Evolutionary conservation across 2,888 invertebrate species (phyloP).

Genomic region (Cosmia trapezina): DNA sequence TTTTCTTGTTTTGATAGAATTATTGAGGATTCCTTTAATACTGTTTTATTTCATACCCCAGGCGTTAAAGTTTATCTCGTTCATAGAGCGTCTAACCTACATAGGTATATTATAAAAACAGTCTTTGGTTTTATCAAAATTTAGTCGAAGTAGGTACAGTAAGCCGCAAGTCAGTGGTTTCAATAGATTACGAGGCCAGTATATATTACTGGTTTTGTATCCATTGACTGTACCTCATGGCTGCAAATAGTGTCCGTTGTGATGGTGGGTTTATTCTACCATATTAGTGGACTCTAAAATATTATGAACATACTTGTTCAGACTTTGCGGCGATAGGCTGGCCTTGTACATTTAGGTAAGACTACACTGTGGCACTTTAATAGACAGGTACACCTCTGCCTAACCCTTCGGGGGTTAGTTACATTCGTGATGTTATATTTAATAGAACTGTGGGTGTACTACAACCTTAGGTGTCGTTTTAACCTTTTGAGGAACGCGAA

Average conservation of each 20-base stretch:
- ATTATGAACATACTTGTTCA: background rate
- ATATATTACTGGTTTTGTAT: background rate
- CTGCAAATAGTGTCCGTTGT: background rate
- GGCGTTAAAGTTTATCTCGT: constrained; percentile 22
- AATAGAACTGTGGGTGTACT: constrained; percentile 4
- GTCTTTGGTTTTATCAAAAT: background rate
- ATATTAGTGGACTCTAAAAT: background rate
- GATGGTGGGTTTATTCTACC: too few relatives aligned
- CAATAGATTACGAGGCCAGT: background rate
- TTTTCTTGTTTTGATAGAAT: constrained; percentile 86
- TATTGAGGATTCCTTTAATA: constrained; percentile 83
- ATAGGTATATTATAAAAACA: background rate
- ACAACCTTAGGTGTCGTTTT: background rate
- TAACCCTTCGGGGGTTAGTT: too few relatives aligned
- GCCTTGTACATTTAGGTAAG: background rate
- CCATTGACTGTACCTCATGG: background rate
- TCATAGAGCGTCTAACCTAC: background rate
- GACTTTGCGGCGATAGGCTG: background rate
- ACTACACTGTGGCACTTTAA: background rate
- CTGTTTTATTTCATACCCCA: constrained; percentile 66
- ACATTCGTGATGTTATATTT: background rate
- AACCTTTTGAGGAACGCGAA: constrained; percentile 1
- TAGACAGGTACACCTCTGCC: too few relatives aligned
- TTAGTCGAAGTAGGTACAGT: too few relatives aligned
- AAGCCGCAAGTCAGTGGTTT: background rate